Evolutionary conservation across 1,140 invertebrate species (phyloP).

Genomic region (Drosophila quadrilineata): DNA sequence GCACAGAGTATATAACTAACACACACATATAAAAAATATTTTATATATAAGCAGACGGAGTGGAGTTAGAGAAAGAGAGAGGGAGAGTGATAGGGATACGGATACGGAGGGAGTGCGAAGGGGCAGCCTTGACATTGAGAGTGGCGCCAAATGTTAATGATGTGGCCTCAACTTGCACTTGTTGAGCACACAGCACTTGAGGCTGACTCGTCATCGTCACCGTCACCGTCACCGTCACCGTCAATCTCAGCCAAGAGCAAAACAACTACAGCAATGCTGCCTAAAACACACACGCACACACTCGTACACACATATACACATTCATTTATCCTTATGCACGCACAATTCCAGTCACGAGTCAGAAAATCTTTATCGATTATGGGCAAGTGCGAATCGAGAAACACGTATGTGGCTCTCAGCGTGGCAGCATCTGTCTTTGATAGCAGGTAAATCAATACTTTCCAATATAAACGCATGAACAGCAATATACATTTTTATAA

Average conservation of each 20-base stretch:
- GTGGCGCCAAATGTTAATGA: constrained; percentile 62
- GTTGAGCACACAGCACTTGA: constrained; percentile 54
- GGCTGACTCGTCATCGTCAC: too few species aligned
- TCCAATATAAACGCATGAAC: constrained; percentile 69
- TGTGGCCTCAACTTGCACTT: constrained; percentile 72
- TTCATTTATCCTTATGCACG: not conserved
- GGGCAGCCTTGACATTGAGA: constrained; percentile 58
- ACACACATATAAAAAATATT: too few species aligned
- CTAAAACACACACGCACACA: too few species aligned
- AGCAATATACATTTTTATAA: constrained; percentile 48
- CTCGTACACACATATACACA: too few species aligned
- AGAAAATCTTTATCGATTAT: constrained; percentile 73
- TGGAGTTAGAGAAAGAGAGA: too few species aligned
- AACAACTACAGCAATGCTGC: not conserved
- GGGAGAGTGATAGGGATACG: constrained; percentile 2
- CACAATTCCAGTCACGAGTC: constrained; percentile 27
- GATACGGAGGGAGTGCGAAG: not conserved
- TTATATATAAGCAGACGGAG: not conserved
- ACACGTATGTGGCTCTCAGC: constrained; percentile 12
- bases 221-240: too few species aligned
- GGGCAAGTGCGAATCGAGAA: not conserved
- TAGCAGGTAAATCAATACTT: constrained; percentile 78
- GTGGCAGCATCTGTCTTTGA: constrained; percentile 64
- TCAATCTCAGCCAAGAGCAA: constrained; percentile 11
- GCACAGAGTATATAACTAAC: constrained; percentile 5